These are phyloP conservation scores for Misgurnus mizolepis DNA, from an alignment of 2,113 vertebrate species.

Conservation along the genomic window DNA sequence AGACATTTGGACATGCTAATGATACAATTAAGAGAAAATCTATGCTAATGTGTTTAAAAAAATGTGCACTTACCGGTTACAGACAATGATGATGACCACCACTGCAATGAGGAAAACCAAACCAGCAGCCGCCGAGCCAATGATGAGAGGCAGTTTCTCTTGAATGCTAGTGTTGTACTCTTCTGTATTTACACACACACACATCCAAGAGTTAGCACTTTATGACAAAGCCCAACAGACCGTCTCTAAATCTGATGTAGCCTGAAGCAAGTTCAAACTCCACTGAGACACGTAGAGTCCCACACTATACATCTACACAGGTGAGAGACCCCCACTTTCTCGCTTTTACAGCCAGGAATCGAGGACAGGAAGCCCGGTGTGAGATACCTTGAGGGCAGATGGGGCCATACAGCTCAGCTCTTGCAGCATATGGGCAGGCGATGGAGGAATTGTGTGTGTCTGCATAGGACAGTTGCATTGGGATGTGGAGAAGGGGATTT, in stretches of 20 bases:
- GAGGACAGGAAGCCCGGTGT: slow-evolving; percentile 27
- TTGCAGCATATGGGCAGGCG: slow-evolving; percentile 69
- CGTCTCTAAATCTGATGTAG: slow-evolving; percentile 33
- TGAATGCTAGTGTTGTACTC: slow-evolving; percentile 97
- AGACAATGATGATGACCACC: slow-evolving; percentile 93
- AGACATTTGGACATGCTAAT: slow-evolving; percentile 1
- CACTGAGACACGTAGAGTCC: slow-evolving; percentile 1
- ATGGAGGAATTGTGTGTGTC: slow-evolving; percentile 65
- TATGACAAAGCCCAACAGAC: slow-evolving; percentile 29
- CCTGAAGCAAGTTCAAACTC: slow-evolving; percentile 41
- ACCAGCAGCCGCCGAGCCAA: slow-evolving; percentile 90
- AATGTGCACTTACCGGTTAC: slow-evolving; percentile 83
- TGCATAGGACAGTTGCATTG: slow-evolving; percentile 65
- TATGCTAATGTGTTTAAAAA: slow-evolving; percentile 3
- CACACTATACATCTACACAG: slow-evolving; percentile 28
- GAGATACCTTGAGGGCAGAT: slow-evolving; percentile 43
- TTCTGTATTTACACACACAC: slow-evolving; percentile 67
- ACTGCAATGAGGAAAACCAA: slow-evolving; percentile 95
- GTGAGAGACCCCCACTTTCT: slow-evolving; percentile 28
- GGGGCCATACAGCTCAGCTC: slow-evolving; percentile 45
- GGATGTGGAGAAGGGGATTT: slow-evolving; percentile 56
- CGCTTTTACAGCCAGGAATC: neutral
- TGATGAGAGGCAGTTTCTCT: slow-evolving; percentile 96
- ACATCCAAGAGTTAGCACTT: slow-evolving; percentile 33
- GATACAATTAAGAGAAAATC: slow-evolving; percentile 13